Evolutionary conservation across 2,113 vertebrate genomes (phyloP), one percentile per base, ranked within the genome.

Genomic region (Ahaetulla prasina): DNA sequence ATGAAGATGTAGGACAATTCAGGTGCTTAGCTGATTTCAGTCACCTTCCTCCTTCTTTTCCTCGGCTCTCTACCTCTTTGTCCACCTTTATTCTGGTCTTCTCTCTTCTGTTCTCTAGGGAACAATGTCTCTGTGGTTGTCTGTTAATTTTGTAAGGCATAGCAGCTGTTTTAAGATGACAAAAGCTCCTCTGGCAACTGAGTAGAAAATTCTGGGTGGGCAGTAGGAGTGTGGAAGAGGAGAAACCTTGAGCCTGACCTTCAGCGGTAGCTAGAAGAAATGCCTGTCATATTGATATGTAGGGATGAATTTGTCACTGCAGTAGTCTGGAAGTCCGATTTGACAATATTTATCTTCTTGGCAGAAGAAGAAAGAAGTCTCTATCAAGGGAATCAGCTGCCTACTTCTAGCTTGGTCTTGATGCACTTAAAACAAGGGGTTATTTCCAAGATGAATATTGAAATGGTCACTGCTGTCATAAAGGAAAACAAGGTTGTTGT

Each of bases 261-360:
- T 22, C 45, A 5, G 84, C 95, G 35, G 91, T 96, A 94, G 92
- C 96, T 87, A 94, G 90, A 94, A 96, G 94, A 95, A 94, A 14
- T 54, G 39, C 63, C 91, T 94, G 94, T 90, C 63, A 85, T 94
- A 93, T 93, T 97, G 96, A 96, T 95, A 94, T 43, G 91, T 87
- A 88, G 49, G 94, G 94, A 96, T 97, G 95, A 97, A 96, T 94
- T 93, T 97, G 95, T 97, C 96, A 93, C 9, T 50, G 93, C 94
- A 94, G 88, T 94, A 94, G 8, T 93, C 96, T 92, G 92, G 92
- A 95, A 20, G 74, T 92, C 95, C 95, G 90, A 93, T 95, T 90
- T 95, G 94, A 95, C 95, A 96, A 87, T 91, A 85, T 96, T 96
- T 95, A 91, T 94, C 96, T 96, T 94, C 93, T 95, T 94, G 95